Conservation (phyloP, 1,140 invertebrate genomes). For the Drosophila parvula region DNA sequence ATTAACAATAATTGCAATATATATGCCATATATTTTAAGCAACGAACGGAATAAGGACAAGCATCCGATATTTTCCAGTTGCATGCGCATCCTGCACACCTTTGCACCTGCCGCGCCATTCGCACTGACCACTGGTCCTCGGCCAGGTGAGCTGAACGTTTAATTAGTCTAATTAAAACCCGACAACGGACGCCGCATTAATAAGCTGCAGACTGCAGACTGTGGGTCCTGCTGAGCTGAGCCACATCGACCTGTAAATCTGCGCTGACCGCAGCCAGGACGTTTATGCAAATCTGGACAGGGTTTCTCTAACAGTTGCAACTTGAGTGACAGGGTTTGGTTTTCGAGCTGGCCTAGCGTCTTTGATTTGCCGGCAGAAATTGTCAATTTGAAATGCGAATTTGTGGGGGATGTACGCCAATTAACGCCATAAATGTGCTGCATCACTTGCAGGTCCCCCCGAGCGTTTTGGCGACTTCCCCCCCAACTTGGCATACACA, state of each 20-base stretch:
- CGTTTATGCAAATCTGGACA: conserved; percentile 62
- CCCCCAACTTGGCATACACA: conserved; percentile 31
- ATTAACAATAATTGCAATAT: no score
- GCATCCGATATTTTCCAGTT: conserved; percentile 31
- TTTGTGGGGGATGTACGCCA: conserved; percentile 30
- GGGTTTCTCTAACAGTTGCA: conserved; percentile 9
- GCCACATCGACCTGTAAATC: conserved; percentile 29
- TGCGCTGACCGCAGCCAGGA: conserved; percentile 16
- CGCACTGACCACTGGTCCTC: conserved; percentile 12
- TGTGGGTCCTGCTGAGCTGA: conserved; percentile 8
- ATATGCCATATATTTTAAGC: no score
- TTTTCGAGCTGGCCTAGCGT: neutral
- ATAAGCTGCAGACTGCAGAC: conserved; percentile 56
- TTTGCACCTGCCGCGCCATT: conserved; percentile 14
- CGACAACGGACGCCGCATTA: conserved; percentile 60
- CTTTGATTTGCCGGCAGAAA: conserved; percentile 50
- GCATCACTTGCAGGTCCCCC: conserved; percentile 31
- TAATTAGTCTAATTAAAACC: conserved; percentile 72
- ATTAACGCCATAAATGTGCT: conserved; percentile 61
- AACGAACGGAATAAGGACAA: neutral
- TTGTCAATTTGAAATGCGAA: conserved; percentile 43
- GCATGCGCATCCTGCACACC: conserved; percentile 9
- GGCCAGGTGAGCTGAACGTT: conserved; percentile 45
- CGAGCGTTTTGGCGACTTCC: conserved; percentile 16
- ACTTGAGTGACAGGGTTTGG: conserved; percentile 28